Base-by-base conservation (phyloP, 2,113 vertebrate genomes). In the Malurus elegans region DNA sequence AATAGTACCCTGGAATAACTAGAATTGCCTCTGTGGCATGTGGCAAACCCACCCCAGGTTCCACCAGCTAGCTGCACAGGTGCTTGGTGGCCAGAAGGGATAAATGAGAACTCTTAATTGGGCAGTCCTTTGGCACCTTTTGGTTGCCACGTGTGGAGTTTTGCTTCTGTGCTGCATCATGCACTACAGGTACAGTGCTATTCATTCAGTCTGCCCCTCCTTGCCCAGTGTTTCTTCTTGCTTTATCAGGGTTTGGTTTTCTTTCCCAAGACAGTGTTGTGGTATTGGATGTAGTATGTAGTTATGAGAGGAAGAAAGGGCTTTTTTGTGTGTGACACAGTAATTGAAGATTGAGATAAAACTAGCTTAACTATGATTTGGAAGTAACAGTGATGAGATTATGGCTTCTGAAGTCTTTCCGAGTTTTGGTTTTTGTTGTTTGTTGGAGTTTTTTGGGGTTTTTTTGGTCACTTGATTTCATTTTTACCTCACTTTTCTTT, bases 131-230 rank as follows among this genome's bases (percentile, higher is more conserved):
- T 51, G 10, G 14, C 13, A 74, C 29, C 3, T 5, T 56, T n/a
- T 38, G 34, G 20, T 10, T 85, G 10, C 3, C 0, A 5, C 0
- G 1, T 25, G 28, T 8, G 8, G 12, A 18, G 18, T 48, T 66
- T 44, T 48, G 62, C 4, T 69, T 64, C 64, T 58, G 42, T 11
- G 13, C 14, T 29, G 18, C 28, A 25, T 7, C 0, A 1, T 12
- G 12, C 8, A 4, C 2, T 28, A 6, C 12, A 73, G 86, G 74
- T 88, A 73, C 19, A 1, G 36, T 64, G 34, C 4, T 76, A 2
- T 69, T 72, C 3, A 3, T 32, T 58, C 8, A 4, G 4, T n/a
- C 14, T 50, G 14, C 19, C 38, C 38, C 4, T 45, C 20, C 21
- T 78, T 28, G 32, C 2, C 50, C 2, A 0, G 7, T 28, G 18